Evolutionary conservation across 2,797 vertebrate genomes (phyloP), one percentile per base, ranked within the genome.

Genomic region (Euthynnus affinis): DNA sequence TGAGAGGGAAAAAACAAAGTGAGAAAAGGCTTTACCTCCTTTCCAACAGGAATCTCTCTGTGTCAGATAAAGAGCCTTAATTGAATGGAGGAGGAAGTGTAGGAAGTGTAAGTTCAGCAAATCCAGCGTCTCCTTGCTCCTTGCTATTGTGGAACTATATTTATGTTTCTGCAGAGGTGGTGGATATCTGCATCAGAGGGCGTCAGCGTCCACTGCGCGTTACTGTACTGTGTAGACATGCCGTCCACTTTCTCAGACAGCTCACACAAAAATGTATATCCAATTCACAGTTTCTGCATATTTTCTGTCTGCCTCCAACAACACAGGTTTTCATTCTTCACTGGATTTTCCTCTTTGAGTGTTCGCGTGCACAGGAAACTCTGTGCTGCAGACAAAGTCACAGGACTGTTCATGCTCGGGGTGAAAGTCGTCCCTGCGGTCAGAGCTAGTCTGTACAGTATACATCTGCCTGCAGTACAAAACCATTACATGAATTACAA

Each of bases 21-120:
- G 67, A 62, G 75, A 78, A 83, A 92, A 84, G 52, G 57, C 81
- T 88, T 91, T 67, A 85, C 74, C 71, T 72, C 46, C 68, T 46
- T 85, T 93, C 86, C 88, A 91, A 89, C 92, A 92, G 93, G 93
- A 94, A 93, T 91, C 56, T 81, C 83, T 90, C 81, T 64, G 37
- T 80, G 65, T 93, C 88, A 80, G 93, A 95, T 94, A 93, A 94
- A 93, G 90, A 76, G 69, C 75, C 81, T 90, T 92, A 90, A 94
- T 89, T 95, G 94, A 95, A 95, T 95, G 81, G 86, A 89, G 84
- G 90, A 90, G 94, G 94, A 95, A 94, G 93, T 88, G 71, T 75
- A 86, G 94, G 93, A 94, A 95, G 92, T 92, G 90, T 89, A 87
- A 89, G 88, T 94, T 90, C 88, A 87, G 82, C 88, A 72, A 82